Percentiles rank a stretch among this genome's conserved stretches.
Evolutionary conservation across 2,888 invertebrate species (phyloP).

Genomic region (Chrysodeixis includens): DNA sequence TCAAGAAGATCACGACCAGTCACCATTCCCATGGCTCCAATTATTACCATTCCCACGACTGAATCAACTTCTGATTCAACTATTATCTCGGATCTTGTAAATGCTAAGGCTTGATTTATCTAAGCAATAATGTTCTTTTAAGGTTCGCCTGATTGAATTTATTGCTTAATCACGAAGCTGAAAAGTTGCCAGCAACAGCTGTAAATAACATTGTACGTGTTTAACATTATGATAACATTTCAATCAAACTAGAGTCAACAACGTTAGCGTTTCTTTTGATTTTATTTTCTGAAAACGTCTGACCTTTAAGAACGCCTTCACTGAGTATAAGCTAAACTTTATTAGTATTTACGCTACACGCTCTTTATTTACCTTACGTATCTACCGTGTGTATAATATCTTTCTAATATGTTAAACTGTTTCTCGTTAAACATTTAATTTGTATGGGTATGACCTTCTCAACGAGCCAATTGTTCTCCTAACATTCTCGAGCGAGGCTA

Average conservation of each 20-base stretch:
- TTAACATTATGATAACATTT: constrained; percentile 39
- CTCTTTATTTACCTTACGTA: background rate
- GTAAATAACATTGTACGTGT: constrained; percentile 42
- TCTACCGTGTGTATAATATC: background rate
- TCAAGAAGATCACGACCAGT: constrained; percentile 70
- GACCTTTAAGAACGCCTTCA: constrained; percentile 11
- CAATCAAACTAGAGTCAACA: constrained; percentile 41
- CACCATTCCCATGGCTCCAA: constrained; percentile 75
- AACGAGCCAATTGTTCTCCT: constrained; percentile 41
- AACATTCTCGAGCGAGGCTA: constrained; percentile 8
- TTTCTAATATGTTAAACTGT: background rate
- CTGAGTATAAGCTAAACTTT: constrained; percentile 23
- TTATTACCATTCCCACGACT: constrained; percentile 78
- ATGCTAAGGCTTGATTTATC: constrained; percentile 59
- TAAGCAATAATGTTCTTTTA: constrained; percentile 58
- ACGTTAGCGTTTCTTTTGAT: constrained; percentile 27
- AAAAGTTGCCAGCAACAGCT: constrained; percentile 50
- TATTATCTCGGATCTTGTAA: constrained; percentile 62
- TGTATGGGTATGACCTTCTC: constrained; percentile 35
- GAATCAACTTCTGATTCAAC: constrained; percentile 65
- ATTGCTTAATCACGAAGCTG: constrained; percentile 59
- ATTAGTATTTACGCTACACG: constrained; percentile 24
- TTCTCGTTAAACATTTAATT: constrained; percentile 19
- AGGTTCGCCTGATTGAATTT: constrained; percentile 58
- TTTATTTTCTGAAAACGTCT: constrained; percentile 18